Evolutionary conservation across 2,113 vertebrate genomes (phyloP), one percentile per base, ranked within the genome.

Genomic region (Cebidichthys violaceus): DNA sequence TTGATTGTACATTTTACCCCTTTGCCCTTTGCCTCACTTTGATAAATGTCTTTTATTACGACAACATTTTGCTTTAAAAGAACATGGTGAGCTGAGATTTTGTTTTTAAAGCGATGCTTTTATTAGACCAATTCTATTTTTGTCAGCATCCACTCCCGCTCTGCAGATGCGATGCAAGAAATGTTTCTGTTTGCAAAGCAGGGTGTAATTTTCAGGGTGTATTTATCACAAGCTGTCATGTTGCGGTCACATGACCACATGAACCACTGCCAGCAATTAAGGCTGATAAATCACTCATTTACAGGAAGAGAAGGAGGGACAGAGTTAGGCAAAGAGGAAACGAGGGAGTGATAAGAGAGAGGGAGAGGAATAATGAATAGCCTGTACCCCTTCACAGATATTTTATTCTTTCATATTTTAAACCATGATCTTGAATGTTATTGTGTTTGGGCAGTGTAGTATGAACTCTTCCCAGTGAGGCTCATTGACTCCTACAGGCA

Each of bases 281-380:
- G 87, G 89, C 90, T 92, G 90, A 93, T 93, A 91, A 93, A 94
- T 94, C 92, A 93, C 91, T 93, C 90, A 92, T 93, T 92, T 92
- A 91, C 92, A 90, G 90, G 81, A 74, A 89, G 85, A 91, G 82
- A 88, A 87, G 87, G 86, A 89, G 87, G 83, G 84, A 82, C 47
- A 9, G 73, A 82, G 82, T 65, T 9, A 14, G 62, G 77, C 20
- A 70, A 75, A 75, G 74, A 60, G 81, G 84, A 90, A 90, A 82
- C 66, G 27, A 80, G 81, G 77, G 78, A 79, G 82, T 78, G 85
- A 86, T 84, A 90, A 84, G 79, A 79, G 69, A 59, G 73, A 75
- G 67, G 70, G 64, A 64, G 70, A 86, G 75, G 79, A 84, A 69
- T 89, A 87, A 90, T 90, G 82, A 86, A 82, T 80, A 45, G 61